A percentile compares a stretch with the other conserved stretches of the same genome.
phyloP scores from a whole-genome alignment of 2,113 vertebrate species.

The Gambusia holbrooki region DNA sequence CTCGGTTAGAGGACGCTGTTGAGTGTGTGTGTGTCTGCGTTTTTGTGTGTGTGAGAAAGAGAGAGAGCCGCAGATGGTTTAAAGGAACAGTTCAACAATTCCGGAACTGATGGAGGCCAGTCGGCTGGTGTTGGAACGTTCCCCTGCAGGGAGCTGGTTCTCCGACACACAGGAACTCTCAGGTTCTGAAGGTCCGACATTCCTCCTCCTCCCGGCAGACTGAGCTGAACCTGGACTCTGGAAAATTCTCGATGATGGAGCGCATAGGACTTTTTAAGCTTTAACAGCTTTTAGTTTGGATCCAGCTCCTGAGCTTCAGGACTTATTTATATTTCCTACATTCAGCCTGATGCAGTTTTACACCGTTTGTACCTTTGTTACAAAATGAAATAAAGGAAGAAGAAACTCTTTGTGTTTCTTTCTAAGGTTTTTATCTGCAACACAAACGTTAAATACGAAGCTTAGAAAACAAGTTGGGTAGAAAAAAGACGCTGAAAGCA shows the following conservation, averaged over 20 bases:
- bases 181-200: constrained; percentile 8
- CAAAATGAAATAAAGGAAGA: constrained; percentile 73
- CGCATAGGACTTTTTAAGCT: constrained; percentile 64
- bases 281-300: constrained; percentile 35
- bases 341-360: constrained; percentile 76
- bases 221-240: neutral
- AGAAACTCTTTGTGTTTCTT: constrained; percentile 37
- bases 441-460: neutral
- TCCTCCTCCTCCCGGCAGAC: neutral
- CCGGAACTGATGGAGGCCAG: too few species aligned
- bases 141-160: constrained; percentile 6
- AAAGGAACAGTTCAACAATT: neutral
- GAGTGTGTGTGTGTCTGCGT: neutral
- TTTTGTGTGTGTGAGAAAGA: neutral
- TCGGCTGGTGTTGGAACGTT: neutral
- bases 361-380: constrained; percentile 80
- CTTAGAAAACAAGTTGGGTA: neutral
- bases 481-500: neutral
- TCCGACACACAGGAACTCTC: constrained; percentile 10
- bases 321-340: constrained; percentile 83
- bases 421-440: neutral
- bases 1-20: neutral
- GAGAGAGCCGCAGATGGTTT: too few species aligned
- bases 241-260: neutral
- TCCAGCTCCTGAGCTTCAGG: neutral